Evolutionary conservation across 2,113 vertebrate species (phyloP), one percentile per base, ranked within the genome.

Genomic region (Cairina moschata): DNA sequence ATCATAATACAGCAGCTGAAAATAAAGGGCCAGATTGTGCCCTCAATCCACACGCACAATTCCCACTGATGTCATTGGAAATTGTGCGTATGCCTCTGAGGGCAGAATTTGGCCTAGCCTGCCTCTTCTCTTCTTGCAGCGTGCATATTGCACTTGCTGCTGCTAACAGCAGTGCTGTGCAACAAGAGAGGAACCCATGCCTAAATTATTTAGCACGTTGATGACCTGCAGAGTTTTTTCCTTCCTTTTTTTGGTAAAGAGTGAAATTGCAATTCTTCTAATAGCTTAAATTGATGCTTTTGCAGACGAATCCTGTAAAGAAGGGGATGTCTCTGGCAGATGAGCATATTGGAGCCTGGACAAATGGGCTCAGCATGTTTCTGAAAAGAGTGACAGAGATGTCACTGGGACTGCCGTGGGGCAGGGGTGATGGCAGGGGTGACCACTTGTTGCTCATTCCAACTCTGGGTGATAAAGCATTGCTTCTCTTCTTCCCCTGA

Each of bases 1-100:
- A 90, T 94, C 85, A 65, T 81, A 96, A 91, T 34, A 88, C 52
- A 93, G 52, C 38, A 93, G 73, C 52, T 55, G 79, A 96, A 94
- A 93, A 90, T 80, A 88, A 94, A 91, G 68, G 87, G 68, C 82
- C 91, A 94, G 90, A 95, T 94, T 95, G 90, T 95, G 91, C 79
- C 96, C 93, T 93, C 75, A 83, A 91, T 96, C 91, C 83, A 78
- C 52, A 18, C 2, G 4, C 56, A 62, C 60, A 88, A 11, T 95
- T 96, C 91, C 95, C 79, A 88, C 0, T 66, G 87, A 93, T 94
- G 79, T 83, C 79, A n/a, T 5, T 56, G 91, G 82, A 83, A 94
- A 88, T 81, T 18, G 82, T 67, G 79, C 68, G 46, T 46, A 25
- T 0, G 3, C 63, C 90, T 93, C 84, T 67, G 60, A 94, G 94